Percentiles rank a stretch among this genome's conserved stretches.
Conservation (phyloP, 2,797 vertebrate genomes). For the Acestrorhynchus altus region DNA sequence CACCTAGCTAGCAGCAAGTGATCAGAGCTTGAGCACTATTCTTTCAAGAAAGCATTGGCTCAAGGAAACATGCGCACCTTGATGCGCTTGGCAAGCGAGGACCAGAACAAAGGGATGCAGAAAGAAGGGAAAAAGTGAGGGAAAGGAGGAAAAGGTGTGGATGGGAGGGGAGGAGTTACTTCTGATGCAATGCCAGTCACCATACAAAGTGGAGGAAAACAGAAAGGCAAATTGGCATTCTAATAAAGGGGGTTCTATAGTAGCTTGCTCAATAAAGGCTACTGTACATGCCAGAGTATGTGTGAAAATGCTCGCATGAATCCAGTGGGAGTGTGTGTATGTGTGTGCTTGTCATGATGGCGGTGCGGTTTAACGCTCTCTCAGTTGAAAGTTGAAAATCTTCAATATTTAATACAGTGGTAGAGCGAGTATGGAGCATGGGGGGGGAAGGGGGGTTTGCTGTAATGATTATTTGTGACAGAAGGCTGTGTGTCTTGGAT, state of each 20-base stretch:
- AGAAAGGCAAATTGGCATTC: slow-evolving; percentile 51
- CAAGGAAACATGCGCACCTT: slow-evolving; percentile 42
- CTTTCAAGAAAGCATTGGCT: slow-evolving; percentile 50
- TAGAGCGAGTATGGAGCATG: slow-evolving; percentile 39
- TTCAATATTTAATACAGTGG: slow-evolving; percentile 69
- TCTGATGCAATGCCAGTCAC: slow-evolving; percentile 40
- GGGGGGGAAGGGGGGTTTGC: slow-evolving; percentile 41
- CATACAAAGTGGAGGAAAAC: slow-evolving; percentile 44
- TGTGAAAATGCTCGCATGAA: background rate
- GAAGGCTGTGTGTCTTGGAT: slow-evolving; percentile 58
- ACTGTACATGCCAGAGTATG: slow-evolving; percentile 26
- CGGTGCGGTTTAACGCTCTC: slow-evolving; percentile 52
- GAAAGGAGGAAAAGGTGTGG: slow-evolving; percentile 42
- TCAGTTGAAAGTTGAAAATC: slow-evolving; percentile 69
- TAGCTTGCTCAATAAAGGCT: slow-evolving; percentile 36
- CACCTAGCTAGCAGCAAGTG: slow-evolving; percentile 21
- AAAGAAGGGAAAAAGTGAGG: slow-evolving; percentile 46
- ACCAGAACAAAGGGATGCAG: slow-evolving; percentile 60
- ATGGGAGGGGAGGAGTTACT: slow-evolving; percentile 49
- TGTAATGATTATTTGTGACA: slow-evolving; percentile 64
- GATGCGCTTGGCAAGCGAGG: slow-evolving; percentile 33
- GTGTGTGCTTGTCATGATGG: slow-evolving; percentile 52
- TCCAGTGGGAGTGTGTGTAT: background rate
- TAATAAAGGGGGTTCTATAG: slow-evolving; percentile 49
- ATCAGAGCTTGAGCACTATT: slow-evolving; percentile 24